These are phyloP conservation scores for Rynchops niger DNA, from an alignment of 2,113 vertebrate genomes.

Conservation along the genomic window DNA sequence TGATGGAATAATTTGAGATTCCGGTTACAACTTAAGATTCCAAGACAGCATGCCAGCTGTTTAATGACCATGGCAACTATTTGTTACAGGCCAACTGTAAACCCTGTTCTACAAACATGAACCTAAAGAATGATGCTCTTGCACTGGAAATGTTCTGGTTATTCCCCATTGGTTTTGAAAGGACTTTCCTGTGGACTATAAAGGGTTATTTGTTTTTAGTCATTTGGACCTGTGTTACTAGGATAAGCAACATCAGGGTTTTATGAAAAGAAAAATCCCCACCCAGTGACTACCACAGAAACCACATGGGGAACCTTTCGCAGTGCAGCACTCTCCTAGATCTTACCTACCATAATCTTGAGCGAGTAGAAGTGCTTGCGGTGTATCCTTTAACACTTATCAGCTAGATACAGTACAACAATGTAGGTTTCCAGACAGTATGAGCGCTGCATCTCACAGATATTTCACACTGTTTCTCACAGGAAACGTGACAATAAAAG, in stretches of 20 bases:
- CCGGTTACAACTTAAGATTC: not conserved
- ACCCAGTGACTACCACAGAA: not conserved
- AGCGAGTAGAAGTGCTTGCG: not conserved
- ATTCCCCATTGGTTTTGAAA: not conserved
- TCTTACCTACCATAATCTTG: not conserved
- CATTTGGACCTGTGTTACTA: not conserved
- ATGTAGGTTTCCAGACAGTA: not conserved
- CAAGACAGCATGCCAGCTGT: not conserved
- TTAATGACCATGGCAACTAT: not conserved
- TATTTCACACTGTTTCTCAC: not conserved
- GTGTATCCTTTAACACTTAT: not conserved
- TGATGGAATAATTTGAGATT: constrained; percentile 1
- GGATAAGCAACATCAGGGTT: not conserved
- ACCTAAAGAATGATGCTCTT: not conserved
- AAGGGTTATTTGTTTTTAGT: not conserved
- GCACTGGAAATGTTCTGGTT: not conserved
- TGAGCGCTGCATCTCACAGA: not conserved
- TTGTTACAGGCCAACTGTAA: not conserved
- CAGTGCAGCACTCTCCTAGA: not conserved
- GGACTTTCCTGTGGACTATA: not conserved
- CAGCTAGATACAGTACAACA: not conserved
- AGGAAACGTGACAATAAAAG: not conserved
- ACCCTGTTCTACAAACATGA: not conserved
- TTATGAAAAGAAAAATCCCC: not conserved
- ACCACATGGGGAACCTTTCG: not conserved